phyloP scores from a whole-genome alignment of 2,113 vertebrate species.

The Pangasianodon gigas region DNA sequence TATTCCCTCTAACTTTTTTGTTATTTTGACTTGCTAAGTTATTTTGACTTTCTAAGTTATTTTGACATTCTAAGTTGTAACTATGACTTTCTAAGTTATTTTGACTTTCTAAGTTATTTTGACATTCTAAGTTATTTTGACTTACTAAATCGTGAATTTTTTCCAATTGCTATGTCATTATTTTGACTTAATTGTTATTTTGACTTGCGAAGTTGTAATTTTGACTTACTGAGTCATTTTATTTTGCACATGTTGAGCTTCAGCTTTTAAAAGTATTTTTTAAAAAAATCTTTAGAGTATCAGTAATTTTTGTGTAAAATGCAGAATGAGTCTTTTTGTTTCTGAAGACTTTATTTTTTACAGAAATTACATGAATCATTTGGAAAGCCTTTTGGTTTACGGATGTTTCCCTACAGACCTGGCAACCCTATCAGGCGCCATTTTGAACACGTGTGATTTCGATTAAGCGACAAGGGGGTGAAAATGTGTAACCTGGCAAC shows the following conservation, averaged over 20 bases:
- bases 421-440: not conserved
- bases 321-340: not conserved
- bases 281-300: no score
- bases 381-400: not conserved
- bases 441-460: conserved; percentile 7
- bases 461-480: not conserved
- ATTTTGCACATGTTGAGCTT: not conserved
- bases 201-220: not conserved
- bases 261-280: no score
- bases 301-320: not conserved
- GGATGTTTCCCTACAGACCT: not conserved
- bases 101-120: no score
- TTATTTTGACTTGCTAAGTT: no score
- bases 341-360: not conserved
- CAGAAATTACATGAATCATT: not conserved
- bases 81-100: no score
- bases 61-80: no score
- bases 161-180: not conserved
- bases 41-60: no score
- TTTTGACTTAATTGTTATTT: not conserved
- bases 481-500: not conserved
- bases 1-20: not conserved
- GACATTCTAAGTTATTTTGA: not conserved
- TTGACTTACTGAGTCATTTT: not conserved
- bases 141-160: not conserved